Evolutionary conservation across 2,113 vertebrate genomes (phyloP).

Genomic region (Rynchops niger): DNA sequence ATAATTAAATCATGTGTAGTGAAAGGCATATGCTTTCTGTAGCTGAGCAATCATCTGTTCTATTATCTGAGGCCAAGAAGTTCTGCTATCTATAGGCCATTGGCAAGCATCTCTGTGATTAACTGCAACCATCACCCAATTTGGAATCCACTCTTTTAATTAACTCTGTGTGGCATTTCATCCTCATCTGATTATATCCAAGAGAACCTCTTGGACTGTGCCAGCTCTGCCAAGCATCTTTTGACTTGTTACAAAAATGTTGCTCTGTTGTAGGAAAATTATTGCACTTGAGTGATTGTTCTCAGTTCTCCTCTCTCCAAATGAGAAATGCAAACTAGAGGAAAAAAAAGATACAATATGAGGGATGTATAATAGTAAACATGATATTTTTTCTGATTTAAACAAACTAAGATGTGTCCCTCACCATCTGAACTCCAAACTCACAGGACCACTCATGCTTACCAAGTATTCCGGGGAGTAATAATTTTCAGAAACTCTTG

Average conservation of each 20-base stretch:
- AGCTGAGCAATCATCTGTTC: constrained; percentile 6
- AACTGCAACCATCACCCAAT: neutral
- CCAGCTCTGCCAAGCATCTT: neutral
- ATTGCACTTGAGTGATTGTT: neutral
- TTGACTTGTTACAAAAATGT: neutral
- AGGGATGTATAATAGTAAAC: neutral
- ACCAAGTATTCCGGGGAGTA: neutral
- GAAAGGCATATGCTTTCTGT: neutral
- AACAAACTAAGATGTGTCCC: neutral
- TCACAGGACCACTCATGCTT: neutral
- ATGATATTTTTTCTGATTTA: neutral
- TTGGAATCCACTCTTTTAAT: neutral
- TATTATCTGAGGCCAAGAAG: neutral
- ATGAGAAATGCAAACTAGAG: neutral
- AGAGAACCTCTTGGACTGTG: neutral
- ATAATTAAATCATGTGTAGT: neutral
- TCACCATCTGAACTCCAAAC: neutral
- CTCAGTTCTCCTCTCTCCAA: neutral
- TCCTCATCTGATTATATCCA: neutral
- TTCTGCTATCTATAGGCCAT: neutral
- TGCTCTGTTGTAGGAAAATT: neutral
- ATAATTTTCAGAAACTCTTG: neutral
- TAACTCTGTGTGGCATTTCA: neutral
- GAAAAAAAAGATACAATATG: neutral
- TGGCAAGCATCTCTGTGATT: constrained; percentile 22